Base-by-base conservation (phyloP, 2,888 invertebrate species). In the Melanargia galathea region DNA sequence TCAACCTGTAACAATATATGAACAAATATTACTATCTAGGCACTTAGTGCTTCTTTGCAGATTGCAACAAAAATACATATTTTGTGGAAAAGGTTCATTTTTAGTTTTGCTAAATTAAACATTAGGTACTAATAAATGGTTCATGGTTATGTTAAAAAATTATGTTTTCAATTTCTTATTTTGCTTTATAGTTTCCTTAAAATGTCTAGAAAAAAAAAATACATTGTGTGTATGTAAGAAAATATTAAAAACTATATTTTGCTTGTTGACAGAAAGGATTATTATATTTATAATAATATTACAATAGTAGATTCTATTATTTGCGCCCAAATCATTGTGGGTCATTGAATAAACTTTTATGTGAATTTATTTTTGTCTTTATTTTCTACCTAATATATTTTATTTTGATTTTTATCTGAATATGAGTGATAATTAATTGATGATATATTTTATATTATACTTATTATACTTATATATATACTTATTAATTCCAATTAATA, bases 301-400 rank as follows among this genome's bases (percentile, higher is more conserved):
- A 2, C 7, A 2, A 11, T 51, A 33, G 18, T 18, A 51, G 33
- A 30, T 16, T 16, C 11, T 33, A 24, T 51, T 51, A 16, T 52
- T 20, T 20, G 11, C 6, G 11, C 55, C 55, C 55, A 40, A 40
- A 48, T 54, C 38, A 54, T 58, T 48, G 40, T 30, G 54, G 43
- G 54, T 62, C 62, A 48, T 40, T 48, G 18, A 65, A 58, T 62
- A 62, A 65, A 62, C 33, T 56, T 62, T n/a, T 51, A 16, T 48
- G 30, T 61, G 45, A 57, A 18, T 18, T 2, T 40, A 8, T 2
- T 16, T 40, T 16, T 40, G 5, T 40, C 8, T 40, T 40, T 40
- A 40, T 40, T 40, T 8, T 8, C 30, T 30, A 30, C 8, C 7
- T 7, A 30, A 5, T 30, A 7, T 5, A 5, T 7, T 26, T 6